Conservation (phyloP, 2,888 invertebrate genomes). For the Pedicia rivosa region DNA sequence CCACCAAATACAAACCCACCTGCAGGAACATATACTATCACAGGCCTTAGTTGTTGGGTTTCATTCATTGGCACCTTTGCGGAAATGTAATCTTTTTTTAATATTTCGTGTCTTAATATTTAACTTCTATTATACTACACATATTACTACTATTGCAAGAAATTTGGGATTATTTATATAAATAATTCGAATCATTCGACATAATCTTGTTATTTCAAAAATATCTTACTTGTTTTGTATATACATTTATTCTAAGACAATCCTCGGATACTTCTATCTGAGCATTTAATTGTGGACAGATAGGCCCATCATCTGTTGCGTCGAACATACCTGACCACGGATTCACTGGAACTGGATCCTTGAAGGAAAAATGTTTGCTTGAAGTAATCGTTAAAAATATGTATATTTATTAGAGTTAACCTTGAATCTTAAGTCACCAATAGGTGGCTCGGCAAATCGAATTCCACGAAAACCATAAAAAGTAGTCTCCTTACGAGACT, state of each 20-base stretch:
- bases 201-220: too few relatives aligned
- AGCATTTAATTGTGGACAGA: conserved; percentile 32
- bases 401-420: not conserved
- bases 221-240: conserved; percentile 23
- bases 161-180: not conserved
- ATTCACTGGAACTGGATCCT: conserved; percentile 29
- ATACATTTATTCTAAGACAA: conserved; percentile 41
- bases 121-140: too few relatives aligned
- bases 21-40: conserved; percentile 44
- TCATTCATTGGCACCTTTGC: not conserved
- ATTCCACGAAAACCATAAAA: conserved; percentile 1
- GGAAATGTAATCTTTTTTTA: too few relatives aligned
- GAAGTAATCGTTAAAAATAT: not conserved
- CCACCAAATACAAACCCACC: conserved; percentile 43
- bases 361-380: not conserved
- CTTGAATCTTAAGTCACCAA: conserved; percentile 1
- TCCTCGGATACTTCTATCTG: conserved; percentile 30
- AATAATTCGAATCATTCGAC: not conserved
- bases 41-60: conserved; percentile 26
- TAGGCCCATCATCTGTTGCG: conserved; percentile 38
- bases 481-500: not conserved
- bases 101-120: too few relatives aligned
- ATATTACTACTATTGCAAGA: too few relatives aligned
- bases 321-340: conserved; percentile 33
- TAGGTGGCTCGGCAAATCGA: not conserved